Conservation (phyloP, 2,797 vertebrate genomes). For the Megaceryle alcyon region DNA sequence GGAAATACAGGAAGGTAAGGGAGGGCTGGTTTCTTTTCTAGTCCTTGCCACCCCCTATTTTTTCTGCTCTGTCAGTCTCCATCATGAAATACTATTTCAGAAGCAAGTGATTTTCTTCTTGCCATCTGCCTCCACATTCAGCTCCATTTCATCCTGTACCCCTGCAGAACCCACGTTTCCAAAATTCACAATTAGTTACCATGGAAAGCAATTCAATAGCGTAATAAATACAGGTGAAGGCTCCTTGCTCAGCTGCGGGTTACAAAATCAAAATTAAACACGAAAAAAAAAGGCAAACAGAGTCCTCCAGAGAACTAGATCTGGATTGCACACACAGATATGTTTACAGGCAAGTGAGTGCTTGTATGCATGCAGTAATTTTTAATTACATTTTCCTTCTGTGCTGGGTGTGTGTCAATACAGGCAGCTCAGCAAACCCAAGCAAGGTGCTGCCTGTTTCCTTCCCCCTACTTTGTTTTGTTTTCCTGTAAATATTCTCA, state of each 20-base stretch:
- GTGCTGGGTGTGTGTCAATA: background rate
- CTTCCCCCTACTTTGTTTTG: accelerated
- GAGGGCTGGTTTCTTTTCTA: background rate
- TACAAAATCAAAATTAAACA: background rate
- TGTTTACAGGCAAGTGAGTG: background rate
- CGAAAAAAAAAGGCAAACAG: background rate
- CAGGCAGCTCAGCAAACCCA: background rate
- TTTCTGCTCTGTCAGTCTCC: slow-evolving; percentile 2
- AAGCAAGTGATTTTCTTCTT: slow-evolving; percentile 48
- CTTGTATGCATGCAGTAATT: background rate
- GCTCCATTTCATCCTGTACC: slow-evolving; percentile 39
- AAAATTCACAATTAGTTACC: slow-evolving; percentile 62
- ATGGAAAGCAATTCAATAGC: slow-evolving; percentile 49
- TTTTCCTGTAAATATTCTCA: background rate
- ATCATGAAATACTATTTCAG: slow-evolving; percentile 35
- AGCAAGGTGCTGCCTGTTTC: accelerated
- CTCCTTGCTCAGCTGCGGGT: background rate
- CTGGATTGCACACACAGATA: background rate
- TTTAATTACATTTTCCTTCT: accelerated
- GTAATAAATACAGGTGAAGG: background rate
- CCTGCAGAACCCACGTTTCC: slow-evolving; percentile 6
- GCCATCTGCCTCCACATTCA: slow-evolving; percentile 37
- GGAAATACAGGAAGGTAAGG: background rate
- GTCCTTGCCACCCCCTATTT: background rate
- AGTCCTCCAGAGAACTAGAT: background rate